phyloP scores from a whole-genome alignment of 2,888 invertebrate genomes.

The Mesochorus sp. region DNA sequence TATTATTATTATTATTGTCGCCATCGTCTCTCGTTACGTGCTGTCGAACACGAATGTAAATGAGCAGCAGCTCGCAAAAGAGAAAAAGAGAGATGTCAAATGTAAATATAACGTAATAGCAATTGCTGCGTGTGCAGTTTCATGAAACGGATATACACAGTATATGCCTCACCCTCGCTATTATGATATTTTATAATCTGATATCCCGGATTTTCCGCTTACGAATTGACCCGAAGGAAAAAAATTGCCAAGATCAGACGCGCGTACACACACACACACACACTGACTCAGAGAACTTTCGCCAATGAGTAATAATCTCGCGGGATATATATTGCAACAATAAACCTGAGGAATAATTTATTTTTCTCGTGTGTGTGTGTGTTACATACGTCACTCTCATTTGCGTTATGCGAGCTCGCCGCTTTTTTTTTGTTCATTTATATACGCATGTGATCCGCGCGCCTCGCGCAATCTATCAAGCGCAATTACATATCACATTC shows the following conservation, averaged over 20 bases:
- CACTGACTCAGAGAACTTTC: constrained; percentile 9
- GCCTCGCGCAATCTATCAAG: constrained; percentile 1
- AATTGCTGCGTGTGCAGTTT: constrained; percentile 22
- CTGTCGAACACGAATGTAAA: constrained; percentile 30
- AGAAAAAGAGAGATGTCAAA: constrained; percentile 21
- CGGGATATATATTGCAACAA: too few species aligned
- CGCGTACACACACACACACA: too few species aligned
- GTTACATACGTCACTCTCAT: not conserved
- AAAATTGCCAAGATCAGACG: too few species aligned
- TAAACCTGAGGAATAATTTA: constrained; percentile 2
- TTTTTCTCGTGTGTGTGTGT: not conserved
- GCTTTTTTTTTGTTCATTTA: not conserved
- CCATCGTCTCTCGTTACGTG: constrained; percentile 37
- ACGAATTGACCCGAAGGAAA: too few species aligned
- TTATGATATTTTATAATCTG: constrained; percentile 45
- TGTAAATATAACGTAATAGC: constrained; percentile 28
- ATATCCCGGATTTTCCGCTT: constrained; percentile 52
- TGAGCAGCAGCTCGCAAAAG: too few species aligned
- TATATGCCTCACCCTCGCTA: not conserved
- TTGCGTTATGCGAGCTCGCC: not conserved
- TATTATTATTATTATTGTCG: not conserved
- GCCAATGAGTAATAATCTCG: not conserved
- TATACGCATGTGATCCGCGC: not conserved
- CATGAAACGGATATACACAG: constrained; percentile 9
- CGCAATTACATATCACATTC: constrained; percentile 26